Evolutionary conservation across 2,888 invertebrate genomes (phyloP).

Genomic region (Pristionchus mayeri): DNA sequence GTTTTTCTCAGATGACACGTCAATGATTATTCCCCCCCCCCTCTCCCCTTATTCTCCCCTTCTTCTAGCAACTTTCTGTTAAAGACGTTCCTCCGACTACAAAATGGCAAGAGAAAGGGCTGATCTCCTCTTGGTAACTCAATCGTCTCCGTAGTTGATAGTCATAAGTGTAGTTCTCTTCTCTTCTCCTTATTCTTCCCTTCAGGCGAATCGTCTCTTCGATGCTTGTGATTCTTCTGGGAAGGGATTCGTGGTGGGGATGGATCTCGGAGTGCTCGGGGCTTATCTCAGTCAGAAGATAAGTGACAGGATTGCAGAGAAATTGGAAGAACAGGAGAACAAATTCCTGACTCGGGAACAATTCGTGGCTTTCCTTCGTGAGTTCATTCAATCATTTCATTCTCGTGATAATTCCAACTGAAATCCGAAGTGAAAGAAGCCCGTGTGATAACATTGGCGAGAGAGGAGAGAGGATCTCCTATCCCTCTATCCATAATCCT

Average conservation of each 20-base stretch:
- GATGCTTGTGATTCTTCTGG: conserved; percentile 15
- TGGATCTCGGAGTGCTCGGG: conserved; percentile 14
- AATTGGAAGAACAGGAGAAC: conserved; percentile 27
- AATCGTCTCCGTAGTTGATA: neutral
- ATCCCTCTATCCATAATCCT: neutral
- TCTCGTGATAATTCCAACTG: neutral
- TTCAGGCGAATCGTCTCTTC: conserved; percentile 47
- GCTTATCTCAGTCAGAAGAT: conserved; percentile 34
- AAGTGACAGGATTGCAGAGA: neutral
- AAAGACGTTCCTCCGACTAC: neutral
- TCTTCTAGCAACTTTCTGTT: neutral
- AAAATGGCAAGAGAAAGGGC: conserved; percentile 19
- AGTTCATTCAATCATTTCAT: neutral
- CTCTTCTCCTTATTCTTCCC: neutral
- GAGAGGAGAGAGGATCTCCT: neutral
- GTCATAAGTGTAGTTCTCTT: neutral
- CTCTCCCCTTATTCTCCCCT: neutral
- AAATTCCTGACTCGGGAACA: conserved; percentile 38
- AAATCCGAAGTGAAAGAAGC: neutral
- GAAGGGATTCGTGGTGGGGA: conserved; percentile 41
- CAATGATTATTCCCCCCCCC: conserved; percentile 24
- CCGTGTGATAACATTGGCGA: conserved; percentile 1
- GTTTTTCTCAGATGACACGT: conserved; percentile 20
- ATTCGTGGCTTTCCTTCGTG: conserved; percentile 9
- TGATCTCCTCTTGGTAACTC: neutral